Percentiles rank a stretch among this genome's conserved stretches.
These are phyloP conservation scores for Anastrepha obliqua DNA, from an alignment of 1,140 invertebrate genomes.

Conservation along the genomic window DNA sequence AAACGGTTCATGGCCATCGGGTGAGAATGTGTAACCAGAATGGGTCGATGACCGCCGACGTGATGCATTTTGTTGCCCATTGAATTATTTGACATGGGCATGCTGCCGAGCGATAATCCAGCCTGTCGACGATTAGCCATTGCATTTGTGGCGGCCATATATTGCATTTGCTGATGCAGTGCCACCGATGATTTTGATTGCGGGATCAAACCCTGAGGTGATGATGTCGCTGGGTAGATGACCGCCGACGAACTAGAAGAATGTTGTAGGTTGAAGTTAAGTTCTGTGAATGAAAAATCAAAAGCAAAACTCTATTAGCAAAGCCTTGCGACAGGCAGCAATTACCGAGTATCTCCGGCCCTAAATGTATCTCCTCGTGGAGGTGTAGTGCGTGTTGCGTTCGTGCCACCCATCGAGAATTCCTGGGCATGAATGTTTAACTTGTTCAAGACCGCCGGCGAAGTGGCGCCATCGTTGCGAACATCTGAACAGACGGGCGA, in stretches of 20 bases:
- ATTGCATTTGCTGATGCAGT: constrained; percentile 74
- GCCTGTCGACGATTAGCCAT: constrained; percentile 67
- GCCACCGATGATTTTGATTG: constrained; percentile 79
- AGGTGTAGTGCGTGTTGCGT: constrained; percentile 57
- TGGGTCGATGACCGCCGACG: constrained; percentile 68
- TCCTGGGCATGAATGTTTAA: constrained; percentile 90
- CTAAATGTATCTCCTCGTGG: constrained; percentile 65
- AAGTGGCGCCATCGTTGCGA: constrained; percentile 60
- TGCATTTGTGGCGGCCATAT: constrained; percentile 62
- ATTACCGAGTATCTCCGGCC: constrained; percentile 65
- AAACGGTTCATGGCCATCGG: constrained; percentile 57
- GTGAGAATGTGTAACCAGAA: constrained; percentile 67
- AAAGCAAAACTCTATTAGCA: constrained; percentile 55
- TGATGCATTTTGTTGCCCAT: constrained; percentile 62
- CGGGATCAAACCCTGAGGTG: constrained; percentile 75
- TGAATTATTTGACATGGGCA: constrained; percentile 61
- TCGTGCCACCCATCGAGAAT: constrained; percentile 81
- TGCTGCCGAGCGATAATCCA: constrained; percentile 67
- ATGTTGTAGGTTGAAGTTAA: constrained; percentile 73
- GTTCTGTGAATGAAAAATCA: constrained; percentile 69
- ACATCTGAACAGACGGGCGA: constrained; percentile 47
- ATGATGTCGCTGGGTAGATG: constrained; percentile 67
- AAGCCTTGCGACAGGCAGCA: constrained; percentile 50
- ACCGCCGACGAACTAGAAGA: constrained; percentile 74
- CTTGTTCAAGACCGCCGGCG: constrained; percentile 75